Evolutionary conservation across 2,888 invertebrate species (phyloP).

Genomic region (Diadromus collaris): DNA sequence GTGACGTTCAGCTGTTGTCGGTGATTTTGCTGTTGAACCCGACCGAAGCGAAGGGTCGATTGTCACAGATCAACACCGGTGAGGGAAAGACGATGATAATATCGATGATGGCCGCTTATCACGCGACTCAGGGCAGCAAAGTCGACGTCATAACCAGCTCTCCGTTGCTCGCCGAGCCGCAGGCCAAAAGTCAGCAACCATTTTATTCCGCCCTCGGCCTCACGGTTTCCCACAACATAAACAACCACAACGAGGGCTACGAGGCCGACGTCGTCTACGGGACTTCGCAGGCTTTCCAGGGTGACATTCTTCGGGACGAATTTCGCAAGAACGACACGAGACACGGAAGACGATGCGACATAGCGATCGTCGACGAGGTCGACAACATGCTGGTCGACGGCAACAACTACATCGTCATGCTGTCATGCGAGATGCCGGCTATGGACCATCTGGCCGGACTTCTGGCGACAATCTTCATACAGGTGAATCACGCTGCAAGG

Average conservation of each 20-base stretch:
- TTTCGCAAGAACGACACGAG: conserved; percentile 74
- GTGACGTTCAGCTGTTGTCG: conserved; percentile 68
- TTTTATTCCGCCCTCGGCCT: conserved; percentile 70
- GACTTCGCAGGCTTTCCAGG: conserved; percentile 73
- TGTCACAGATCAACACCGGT: conserved; percentile 77
- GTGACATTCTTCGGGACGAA: conserved; percentile 72
- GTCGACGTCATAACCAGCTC: conserved; percentile 76
- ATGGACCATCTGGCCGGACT: conserved; percentile 75
- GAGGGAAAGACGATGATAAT: conserved; percentile 78
- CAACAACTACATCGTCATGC: conserved; percentile 76
- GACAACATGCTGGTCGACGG: conserved; percentile 79
- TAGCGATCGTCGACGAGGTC: conserved; percentile 78
- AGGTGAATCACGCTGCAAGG: conserved; percentile 60
- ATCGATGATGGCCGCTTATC: conserved; percentile 70
- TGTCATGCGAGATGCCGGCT: conserved; percentile 75
- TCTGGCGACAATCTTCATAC: conserved; percentile 65
- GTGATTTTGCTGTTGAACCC: conserved; percentile 63
- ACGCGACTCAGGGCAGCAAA: conserved; percentile 67
- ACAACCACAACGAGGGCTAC: conserved; percentile 63
- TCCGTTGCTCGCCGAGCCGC: conserved; percentile 72
- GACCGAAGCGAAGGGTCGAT: conserved; percentile 46
- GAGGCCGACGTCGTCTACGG: conserved; percentile 73
- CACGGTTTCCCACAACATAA: conserved; percentile 69
- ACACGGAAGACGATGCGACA: conserved; percentile 67
- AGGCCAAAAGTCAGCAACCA: conserved; percentile 63